Conservation (phyloP, 2,113 vertebrate species). For the Cebidichthys violaceus region DNA sequence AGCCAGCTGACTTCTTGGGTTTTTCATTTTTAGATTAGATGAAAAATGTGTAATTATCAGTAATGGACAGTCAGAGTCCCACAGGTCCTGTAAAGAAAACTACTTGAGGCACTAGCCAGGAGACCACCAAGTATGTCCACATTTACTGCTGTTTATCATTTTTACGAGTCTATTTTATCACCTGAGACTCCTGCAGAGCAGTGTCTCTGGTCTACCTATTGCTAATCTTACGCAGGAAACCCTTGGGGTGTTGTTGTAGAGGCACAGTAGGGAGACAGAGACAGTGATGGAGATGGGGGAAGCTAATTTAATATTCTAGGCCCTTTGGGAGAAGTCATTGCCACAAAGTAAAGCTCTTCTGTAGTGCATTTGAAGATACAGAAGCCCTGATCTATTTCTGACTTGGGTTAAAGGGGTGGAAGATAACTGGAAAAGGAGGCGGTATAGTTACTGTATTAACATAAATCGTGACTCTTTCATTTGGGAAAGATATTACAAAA, state of each 20-base stretch:
- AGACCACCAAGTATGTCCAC: neutral
- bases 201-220: constrained; percentile 1
- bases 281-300: neutral
- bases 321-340: neutral
- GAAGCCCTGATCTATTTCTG: constrained; percentile 12
- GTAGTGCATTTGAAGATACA: neutral
- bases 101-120: neutral
- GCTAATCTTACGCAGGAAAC: constrained; percentile 7
- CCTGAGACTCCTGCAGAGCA: constrained; percentile 26
- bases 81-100: neutral
- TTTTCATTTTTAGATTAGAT: neutral
- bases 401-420: constrained; percentile 10
- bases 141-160: constrained; percentile 25
- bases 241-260: constrained; percentile 26
- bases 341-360: neutral
- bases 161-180: constrained; percentile 43
- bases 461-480: constrained; percentile 51
- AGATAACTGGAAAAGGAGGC: constrained; percentile 34
- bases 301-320: constrained; percentile 14
- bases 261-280: constrained; percentile 12
- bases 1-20: neutral
- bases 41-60: constrained; percentile 1
- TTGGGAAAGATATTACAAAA: constrained; percentile 42
- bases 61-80: neutral
- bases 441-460: constrained; percentile 1